Evolutionary conservation across 1,140 invertebrate species (phyloP).

Genomic region (Drosophila suzukii): DNA sequence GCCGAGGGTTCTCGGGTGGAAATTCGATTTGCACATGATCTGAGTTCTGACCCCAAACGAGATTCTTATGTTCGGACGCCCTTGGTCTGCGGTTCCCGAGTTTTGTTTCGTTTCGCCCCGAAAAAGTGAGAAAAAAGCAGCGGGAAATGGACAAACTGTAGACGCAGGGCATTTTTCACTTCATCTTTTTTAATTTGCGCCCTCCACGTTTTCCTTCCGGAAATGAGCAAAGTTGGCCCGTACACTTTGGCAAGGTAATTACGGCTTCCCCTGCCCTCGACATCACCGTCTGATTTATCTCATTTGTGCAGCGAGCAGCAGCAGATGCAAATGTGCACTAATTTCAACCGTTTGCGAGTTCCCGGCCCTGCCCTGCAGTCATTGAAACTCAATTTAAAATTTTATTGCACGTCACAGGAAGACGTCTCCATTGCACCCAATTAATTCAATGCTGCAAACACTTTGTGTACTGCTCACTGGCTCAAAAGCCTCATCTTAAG

Average conservation of each 20-base stretch:
- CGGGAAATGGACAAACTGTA: constrained; percentile 36
- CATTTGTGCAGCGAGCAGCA: constrained; percentile 22
- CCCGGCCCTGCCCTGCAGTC: constrained; percentile 13
- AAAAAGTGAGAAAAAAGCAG: constrained; percentile 2
- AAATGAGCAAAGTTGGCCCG: constrained; percentile 59
- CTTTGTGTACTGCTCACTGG: neutral
- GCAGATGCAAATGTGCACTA: constrained; percentile 35
- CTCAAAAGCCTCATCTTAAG: constrained; percentile 8
- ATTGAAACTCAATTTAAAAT: constrained; percentile 43
- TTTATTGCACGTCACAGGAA: constrained; percentile 22
- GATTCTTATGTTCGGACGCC: constrained; percentile 55
- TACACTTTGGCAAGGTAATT: constrained; percentile 60
- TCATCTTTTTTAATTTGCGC: constrained; percentile 65
- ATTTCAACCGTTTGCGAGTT: constrained; percentile 27
- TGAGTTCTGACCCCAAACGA: constrained; percentile 54
- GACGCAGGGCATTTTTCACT: constrained; percentile 44
- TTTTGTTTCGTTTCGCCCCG: constrained; percentile 47
- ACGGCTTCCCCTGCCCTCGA: constrained; percentile 28
- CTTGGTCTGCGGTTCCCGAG: constrained; percentile 53
- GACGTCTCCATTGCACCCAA: constrained; percentile 30
- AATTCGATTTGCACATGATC: constrained; percentile 56
- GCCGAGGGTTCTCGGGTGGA: constrained; percentile 26
- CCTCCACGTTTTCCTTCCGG: constrained; percentile 32
- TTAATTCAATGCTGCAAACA: constrained; percentile 22
- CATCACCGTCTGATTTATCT: constrained; percentile 43